A percentile compares a stretch with the other conserved stretches of the same genome.
These are phyloP conservation scores for Alethe castanea DNA, from an alignment of 2,113 vertebrate species.

Conservation along the genomic window DNA sequence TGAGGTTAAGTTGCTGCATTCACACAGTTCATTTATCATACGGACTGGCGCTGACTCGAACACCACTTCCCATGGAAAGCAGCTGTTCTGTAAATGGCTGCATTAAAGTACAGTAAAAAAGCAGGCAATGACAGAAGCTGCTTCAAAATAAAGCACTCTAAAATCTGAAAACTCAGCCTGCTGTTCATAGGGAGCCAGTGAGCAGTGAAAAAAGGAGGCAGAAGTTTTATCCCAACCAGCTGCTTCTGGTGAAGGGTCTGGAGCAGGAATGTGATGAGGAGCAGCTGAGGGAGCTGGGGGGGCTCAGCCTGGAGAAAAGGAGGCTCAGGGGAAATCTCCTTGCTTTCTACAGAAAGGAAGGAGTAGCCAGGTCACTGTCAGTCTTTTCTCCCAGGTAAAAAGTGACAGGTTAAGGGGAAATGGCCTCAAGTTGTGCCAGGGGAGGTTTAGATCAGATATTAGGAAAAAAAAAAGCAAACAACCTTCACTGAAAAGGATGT, in stretches of 20 bases:
- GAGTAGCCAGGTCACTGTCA: no score
- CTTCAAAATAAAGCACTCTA: neutral
- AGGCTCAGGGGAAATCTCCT: neutral
- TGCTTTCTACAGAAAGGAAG: neutral
- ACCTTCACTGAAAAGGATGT: neutral
- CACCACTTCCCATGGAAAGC: neutral
- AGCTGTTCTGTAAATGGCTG: constrained; percentile 35
- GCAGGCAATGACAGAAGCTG: neutral
- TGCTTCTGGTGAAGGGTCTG: neutral
- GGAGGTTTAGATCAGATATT: neutral
- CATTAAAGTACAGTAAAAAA: constrained; percentile 17
- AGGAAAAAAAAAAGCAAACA: no score
- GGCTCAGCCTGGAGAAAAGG: neutral
- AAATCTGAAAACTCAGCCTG: neutral
- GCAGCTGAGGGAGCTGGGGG: neutral
- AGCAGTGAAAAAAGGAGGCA: neutral
- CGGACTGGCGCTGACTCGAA: neutral
- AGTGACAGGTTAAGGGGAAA: neutral
- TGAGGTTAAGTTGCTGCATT: constrained; percentile 25
- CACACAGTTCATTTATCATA: constrained; percentile 31
- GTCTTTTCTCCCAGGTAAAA: neutral
- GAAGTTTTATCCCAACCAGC: neutral
- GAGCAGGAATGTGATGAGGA: neutral
- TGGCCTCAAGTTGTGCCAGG: neutral
- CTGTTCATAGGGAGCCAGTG: neutral